phyloP scores from a whole-genome alignment of 2,797 vertebrate species.

The Acanthurus leucopareius region DNA sequence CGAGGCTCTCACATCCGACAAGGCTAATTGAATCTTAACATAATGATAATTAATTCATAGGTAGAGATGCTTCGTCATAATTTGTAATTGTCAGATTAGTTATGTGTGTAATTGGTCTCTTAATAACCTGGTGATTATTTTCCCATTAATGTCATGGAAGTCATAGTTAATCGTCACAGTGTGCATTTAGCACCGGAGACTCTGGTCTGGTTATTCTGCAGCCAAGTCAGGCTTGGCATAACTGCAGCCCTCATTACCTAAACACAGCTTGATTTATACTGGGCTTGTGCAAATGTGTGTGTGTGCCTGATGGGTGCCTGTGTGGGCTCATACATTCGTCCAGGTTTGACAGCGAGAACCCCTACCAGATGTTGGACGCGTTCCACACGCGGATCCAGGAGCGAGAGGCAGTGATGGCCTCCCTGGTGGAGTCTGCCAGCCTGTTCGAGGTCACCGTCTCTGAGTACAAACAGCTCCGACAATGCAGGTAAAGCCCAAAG shows the following conservation, averaged over 20 bases:
- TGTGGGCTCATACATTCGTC: conserved; percentile 36
- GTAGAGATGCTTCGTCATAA: conserved; percentile 70
- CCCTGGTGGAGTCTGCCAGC: conserved; percentile 88
- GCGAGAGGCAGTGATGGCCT: conserved; percentile 90
- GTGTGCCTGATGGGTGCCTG: conserved; percentile 31
- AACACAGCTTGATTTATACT: conserved; percentile 41
- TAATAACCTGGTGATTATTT: conserved; percentile 80
- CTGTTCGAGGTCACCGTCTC: conserved; percentile 94
- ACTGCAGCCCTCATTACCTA: conserved; percentile 39
- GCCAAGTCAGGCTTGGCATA: conserved; percentile 52
- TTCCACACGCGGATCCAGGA: conserved; percentile 89
- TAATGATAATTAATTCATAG: conserved; percentile 75
- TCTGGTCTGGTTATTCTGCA: conserved; percentile 36
- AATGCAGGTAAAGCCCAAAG: conserved; percentile 87
- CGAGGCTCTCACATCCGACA: conserved; percentile 47
- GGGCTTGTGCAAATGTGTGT: conserved; percentile 12
- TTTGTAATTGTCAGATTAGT: conserved; percentile 77
- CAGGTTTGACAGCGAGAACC: conserved; percentile 89
- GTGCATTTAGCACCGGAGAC: conserved; percentile 32
- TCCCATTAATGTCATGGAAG: conserved; percentile 75
- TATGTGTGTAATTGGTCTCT: conserved; percentile 77
- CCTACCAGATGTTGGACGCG: conserved; percentile 88
- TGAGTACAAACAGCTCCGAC: conserved; percentile 92
- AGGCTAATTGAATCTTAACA: conserved; percentile 77
- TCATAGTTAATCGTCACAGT: conserved; percentile 70